Conservation (phyloP, 53 echinoderm and acorn worm species). For the Mesocentrotus franciscanus region DNA sequence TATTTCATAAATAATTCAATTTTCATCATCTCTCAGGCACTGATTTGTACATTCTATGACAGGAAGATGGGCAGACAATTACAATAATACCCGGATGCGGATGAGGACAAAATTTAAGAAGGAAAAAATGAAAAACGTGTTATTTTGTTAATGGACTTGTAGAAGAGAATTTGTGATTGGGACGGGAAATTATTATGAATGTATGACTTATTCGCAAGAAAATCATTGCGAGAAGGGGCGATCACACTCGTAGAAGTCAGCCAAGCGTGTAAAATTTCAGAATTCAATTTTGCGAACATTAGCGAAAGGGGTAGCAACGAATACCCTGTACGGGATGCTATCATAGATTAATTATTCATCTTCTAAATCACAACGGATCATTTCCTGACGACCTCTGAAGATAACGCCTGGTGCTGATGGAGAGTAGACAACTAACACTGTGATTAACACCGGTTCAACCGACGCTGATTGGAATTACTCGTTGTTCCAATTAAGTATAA, state of each 20-base stretch:
- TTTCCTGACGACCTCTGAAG: neutral
- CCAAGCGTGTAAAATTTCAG: neutral
- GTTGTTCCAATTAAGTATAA: neutral
- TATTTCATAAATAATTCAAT: conserved; percentile 56
- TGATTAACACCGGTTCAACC: neutral
- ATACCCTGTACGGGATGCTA: neutral
- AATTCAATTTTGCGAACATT: conserved; percentile 23
- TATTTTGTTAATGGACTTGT: neutral
- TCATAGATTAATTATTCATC: neutral
- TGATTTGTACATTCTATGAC: conserved; percentile 29
- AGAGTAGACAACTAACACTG: neutral
- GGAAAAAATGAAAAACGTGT: neutral
- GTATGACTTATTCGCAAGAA: neutral
- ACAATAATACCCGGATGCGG: neutral
- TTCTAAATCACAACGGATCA: neutral
- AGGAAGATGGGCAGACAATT: neutral
- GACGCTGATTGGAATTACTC: neutral
- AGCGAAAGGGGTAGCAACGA: neutral
- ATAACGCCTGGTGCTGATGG: neutral
- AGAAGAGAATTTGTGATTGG: neutral
- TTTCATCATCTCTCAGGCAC: conserved; percentile 30
- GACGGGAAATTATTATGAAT: neutral
- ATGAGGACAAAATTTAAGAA: neutral
- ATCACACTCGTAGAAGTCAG: neutral
- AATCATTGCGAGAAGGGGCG: neutral